Evolutionary conservation across 2,888 invertebrate genomes (phyloP).

Genomic region (Lasioglossum vierecki): DNA sequence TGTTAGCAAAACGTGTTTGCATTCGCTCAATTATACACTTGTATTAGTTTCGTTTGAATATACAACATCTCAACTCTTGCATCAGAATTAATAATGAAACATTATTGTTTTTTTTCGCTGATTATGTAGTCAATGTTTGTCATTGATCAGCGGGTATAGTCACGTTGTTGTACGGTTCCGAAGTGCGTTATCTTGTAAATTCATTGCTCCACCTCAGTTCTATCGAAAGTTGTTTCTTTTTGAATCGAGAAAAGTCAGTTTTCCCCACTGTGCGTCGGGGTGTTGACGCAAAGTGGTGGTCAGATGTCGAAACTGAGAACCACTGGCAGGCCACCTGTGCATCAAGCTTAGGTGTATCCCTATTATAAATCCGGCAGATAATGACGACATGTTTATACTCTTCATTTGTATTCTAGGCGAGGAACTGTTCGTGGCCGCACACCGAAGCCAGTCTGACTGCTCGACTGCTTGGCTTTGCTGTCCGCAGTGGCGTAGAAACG

Average conservation of each 20-base stretch:
- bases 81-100: background rate
- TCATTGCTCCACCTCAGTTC: too few species aligned
- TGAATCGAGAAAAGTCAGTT: too few species aligned
- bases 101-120: background rate
- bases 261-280: background rate
- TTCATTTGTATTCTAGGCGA: slow-evolving; percentile 81
- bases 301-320: slow-evolving; percentile 54
- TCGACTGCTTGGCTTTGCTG: slow-evolving; percentile 62
- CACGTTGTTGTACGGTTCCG: background rate
- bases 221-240: too few species aligned
- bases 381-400: slow-evolving; percentile 83
- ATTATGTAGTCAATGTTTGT: background rate
- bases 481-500: slow-evolving; percentile 70
- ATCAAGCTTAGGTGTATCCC: slow-evolving; percentile 73
- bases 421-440: slow-evolving; percentile 69
- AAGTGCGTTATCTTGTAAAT: background rate
- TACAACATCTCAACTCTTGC: too few species aligned
- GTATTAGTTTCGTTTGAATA: too few species aligned
- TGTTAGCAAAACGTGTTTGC: too few species aligned
- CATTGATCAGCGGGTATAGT: background rate
- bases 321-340: slow-evolving; percentile 72
- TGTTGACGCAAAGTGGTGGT: too few species aligned
- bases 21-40: too few species aligned
- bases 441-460: slow-evolving; percentile 68
- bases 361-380: slow-evolving; percentile 81